Evolutionary conservation across 2,888 invertebrate genomes (phyloP).

Genomic region (Leptopilina myrica): DNA sequence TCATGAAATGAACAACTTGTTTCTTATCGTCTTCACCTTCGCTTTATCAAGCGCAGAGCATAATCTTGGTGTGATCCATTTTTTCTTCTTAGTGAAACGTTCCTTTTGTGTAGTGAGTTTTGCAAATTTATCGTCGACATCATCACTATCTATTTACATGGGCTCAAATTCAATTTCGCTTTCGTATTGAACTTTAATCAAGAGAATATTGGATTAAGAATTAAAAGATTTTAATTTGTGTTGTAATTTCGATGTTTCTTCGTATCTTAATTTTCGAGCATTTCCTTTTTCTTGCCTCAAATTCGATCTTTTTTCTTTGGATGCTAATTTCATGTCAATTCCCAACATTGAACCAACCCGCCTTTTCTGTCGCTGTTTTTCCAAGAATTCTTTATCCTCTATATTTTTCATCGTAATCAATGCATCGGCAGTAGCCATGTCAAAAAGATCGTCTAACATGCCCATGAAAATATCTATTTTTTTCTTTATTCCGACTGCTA

Average conservation of each 20-base stretch:
- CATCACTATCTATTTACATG: too few relatives aligned
- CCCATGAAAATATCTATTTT: neutral
- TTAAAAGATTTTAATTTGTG: neutral
- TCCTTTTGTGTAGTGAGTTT: too few relatives aligned
- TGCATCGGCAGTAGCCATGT: conserved; percentile 36
- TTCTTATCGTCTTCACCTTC: too few relatives aligned
- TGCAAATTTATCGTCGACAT: too few relatives aligned
- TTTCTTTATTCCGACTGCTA: neutral
- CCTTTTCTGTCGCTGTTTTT: conserved; percentile 32
- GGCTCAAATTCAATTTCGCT: too few relatives aligned
- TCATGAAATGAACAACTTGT: too few relatives aligned
- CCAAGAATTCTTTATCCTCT: conserved; percentile 44
- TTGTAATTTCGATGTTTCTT: neutral
- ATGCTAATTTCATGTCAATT: conserved; percentile 36
- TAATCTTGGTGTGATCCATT: too few relatives aligned
- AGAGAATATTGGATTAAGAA: too few relatives aligned
- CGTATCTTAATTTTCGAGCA: neutral
- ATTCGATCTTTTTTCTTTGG: neutral
- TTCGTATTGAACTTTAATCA: too few relatives aligned
- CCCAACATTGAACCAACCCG: conserved; percentile 42
- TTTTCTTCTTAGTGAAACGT: too few relatives aligned
- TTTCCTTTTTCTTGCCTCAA: neutral
- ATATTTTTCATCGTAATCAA: conserved; percentile 33
- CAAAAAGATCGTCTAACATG: conserved; percentile 22
- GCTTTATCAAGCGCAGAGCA: too few relatives aligned